These are phyloP conservation scores for Cottoperca gobio DNA, from an alignment of 2,797 vertebrate genomes.

Conservation along the genomic window DNA sequence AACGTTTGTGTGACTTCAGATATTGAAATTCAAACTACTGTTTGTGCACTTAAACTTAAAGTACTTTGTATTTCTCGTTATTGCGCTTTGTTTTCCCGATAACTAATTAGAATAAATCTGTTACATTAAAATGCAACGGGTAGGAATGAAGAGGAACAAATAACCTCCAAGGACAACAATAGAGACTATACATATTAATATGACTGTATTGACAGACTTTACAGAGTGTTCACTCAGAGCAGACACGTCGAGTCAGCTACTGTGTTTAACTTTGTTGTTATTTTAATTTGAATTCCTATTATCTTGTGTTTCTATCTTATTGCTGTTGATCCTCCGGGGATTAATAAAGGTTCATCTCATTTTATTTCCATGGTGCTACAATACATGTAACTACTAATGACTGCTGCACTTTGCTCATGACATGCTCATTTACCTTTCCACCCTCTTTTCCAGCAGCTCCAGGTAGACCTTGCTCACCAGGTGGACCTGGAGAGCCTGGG, in stretches of 20 bases:
- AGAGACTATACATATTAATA: too few relatives aligned
- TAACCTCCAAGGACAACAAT: background rate
- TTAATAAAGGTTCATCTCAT: too few relatives aligned
- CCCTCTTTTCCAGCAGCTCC: constrained; percentile 98
- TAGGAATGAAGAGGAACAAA: background rate
- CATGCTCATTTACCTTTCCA: constrained; percentile 90
- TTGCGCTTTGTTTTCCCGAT: background rate
- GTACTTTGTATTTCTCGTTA: background rate
- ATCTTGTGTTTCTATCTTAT: too few relatives aligned
- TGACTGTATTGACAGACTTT: too few relatives aligned
- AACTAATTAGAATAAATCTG: background rate
- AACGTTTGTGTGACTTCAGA: background rate
- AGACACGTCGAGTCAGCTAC: too few relatives aligned
- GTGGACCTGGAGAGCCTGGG: constrained; percentile 96
- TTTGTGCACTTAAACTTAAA: too few relatives aligned
- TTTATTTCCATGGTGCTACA: too few relatives aligned
- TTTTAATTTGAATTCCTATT: too few relatives aligned
- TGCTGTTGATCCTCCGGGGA: too few relatives aligned
- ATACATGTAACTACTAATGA: background rate
- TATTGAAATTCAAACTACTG: too few relatives aligned
- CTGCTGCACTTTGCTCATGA: background rate
- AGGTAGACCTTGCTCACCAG: constrained; percentile 97
- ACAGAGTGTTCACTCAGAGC: too few relatives aligned
- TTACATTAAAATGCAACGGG: background rate
- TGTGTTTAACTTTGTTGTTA: too few relatives aligned